These are phyloP conservation scores for Artemia franciscana DNA, from an alignment of 1,140 invertebrate species.

Conservation along the genomic window DNA sequence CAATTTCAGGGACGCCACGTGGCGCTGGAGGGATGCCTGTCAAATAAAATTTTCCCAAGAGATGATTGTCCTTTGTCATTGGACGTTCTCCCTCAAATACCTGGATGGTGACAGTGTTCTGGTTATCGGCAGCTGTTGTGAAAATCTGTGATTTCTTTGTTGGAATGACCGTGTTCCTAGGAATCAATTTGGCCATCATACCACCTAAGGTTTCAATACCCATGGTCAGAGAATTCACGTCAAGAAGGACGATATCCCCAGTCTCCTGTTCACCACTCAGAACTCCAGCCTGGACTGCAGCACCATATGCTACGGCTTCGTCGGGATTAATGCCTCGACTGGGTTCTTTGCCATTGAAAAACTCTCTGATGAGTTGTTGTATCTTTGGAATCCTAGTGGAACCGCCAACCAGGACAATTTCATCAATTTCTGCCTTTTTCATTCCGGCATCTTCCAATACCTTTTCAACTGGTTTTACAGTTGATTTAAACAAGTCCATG, in stretches of 20 bases:
- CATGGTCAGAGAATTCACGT: slow-evolving; percentile 17
- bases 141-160: slow-evolving; percentile 16
- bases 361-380: slow-evolving; percentile 74
- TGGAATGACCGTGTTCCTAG: slow-evolving; percentile 19
- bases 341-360: slow-evolving; percentile 10
- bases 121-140: slow-evolving; percentile 21
- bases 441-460: slow-evolving; percentile 94
- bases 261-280: slow-evolving; percentile 15
- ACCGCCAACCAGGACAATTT: slow-evolving; percentile 96
- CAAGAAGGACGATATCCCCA: slow-evolving; percentile 11
- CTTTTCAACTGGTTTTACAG: slow-evolving; percentile 95
- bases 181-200: slow-evolving; percentile 19
- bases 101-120: slow-evolving; percentile 19
- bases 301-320: slow-evolving; percentile 33
- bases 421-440: slow-evolving; percentile 95
- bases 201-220: slow-evolving; percentile 17
- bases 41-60: slow-evolving; percentile 90
- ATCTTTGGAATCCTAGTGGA: slow-evolving; percentile 98
- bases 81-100: slow-evolving; percentile 86
- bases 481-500: slow-evolving; percentile 95
- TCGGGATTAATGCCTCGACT: slow-evolving; percentile 24
- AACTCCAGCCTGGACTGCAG: slow-evolving; percentile 28
- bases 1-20: slow-evolving; percentile 93
- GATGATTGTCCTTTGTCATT: slow-evolving; percentile 98
- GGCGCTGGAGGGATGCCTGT: slow-evolving; percentile 95